Evolutionary conservation across 2,797 vertebrate genomes (phyloP).

Genomic region (Sebastolobus altivelis): DNA sequence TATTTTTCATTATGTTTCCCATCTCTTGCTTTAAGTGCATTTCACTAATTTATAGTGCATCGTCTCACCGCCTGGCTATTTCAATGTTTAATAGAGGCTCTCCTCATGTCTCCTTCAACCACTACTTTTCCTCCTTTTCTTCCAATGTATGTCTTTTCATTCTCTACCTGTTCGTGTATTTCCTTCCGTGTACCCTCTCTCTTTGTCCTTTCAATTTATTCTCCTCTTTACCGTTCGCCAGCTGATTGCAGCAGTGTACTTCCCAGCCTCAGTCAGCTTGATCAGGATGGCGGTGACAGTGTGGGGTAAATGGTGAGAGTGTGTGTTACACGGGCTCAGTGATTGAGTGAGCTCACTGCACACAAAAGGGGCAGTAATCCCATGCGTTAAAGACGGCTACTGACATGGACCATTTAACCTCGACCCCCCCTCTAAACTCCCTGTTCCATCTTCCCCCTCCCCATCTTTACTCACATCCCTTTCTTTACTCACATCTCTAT

Average conservation of each 20-base stretch:
- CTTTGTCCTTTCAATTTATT: slow-evolving; percentile 37
- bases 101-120: slow-evolving; percentile 24
- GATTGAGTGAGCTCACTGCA: slow-evolving; percentile 74
- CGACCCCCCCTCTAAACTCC: slow-evolving; percentile 51
- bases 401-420: slow-evolving; percentile 82
- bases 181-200: neutral
- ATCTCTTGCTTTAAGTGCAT: slow-evolving; percentile 41
- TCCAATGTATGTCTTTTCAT: slow-evolving; percentile 32
- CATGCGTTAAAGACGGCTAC: slow-evolving; percentile 76
- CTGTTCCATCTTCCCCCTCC: slow-evolving; percentile 42
- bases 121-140: slow-evolving; percentile 22
- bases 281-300: slow-evolving; percentile 64
- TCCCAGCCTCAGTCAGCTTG: slow-evolving; percentile 63
- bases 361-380: slow-evolving; percentile 82
- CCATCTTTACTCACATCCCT: slow-evolving; percentile 46
- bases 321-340: slow-evolving; percentile 72
- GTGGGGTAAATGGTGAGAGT: slow-evolving; percentile 67
- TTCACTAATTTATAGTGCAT: slow-evolving; percentile 43
- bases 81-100: slow-evolving; percentile 46
- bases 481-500: slow-evolving; percentile 60
- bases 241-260: slow-evolving; percentile 68
- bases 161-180: neutral
- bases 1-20: slow-evolving; percentile 37
- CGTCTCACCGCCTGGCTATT: slow-evolving; percentile 40
- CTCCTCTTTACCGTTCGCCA: slow-evolving; percentile 37